Conservation (phyloP, 1,140 invertebrate species). For the Heliconius melpomene region DNA sequence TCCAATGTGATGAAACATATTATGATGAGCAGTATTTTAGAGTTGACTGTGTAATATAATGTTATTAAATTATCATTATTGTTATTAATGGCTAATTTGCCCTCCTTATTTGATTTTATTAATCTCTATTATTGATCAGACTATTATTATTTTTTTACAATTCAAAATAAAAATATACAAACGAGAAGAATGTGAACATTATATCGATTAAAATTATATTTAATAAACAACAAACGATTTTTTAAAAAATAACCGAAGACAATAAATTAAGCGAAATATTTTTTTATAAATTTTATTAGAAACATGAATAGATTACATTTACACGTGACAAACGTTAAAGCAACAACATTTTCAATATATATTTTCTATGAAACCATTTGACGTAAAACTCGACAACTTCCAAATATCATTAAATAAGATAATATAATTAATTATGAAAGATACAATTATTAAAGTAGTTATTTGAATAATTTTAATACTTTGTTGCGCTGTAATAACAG, state of each 20-base stretch:
- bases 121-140: background rate
- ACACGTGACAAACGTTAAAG: constrained; percentile 21
- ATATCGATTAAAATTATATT: no score
- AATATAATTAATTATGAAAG: background rate
- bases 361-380: background rate
- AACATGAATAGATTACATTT: constrained; percentile 30
- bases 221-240: no score
- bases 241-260: no score
- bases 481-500: background rate
- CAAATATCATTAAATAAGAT: background rate
- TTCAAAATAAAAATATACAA: no score
- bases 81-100: constrained; percentile 72
- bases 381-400: background rate
- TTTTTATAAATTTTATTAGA: constrained; percentile 28
- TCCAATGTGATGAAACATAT: constrained; percentile 49
- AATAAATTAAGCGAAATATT: background rate
- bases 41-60: constrained; percentile 77
- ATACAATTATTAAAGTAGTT: background rate
- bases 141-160: no score
- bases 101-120: constrained; percentile 49
- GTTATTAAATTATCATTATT: constrained; percentile 75
- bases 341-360: constrained; percentile 7
- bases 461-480: background rate
- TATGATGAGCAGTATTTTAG: constrained; percentile 77
- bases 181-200: no score